A percentile compares a stretch with the other conserved stretches of the same genome.
phyloP scores from a whole-genome alignment of 92 coral and sea anemone species.

The Anthopleura xanthogrammica region DNA sequence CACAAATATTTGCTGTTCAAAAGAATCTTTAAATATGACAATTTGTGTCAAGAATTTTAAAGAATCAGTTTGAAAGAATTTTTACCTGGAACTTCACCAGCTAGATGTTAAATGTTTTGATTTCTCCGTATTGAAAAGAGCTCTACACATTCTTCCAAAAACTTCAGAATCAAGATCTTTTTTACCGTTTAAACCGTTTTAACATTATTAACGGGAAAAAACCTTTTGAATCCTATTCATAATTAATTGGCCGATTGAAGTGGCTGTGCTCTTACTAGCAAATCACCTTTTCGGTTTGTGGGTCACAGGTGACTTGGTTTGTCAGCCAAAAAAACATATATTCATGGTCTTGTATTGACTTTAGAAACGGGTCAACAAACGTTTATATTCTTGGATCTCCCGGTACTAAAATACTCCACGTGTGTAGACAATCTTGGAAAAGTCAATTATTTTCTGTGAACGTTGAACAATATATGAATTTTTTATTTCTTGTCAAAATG shows the following conservation, averaged over 20 bases:
- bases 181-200: neutral
- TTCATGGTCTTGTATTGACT: slow-evolving; percentile 19
- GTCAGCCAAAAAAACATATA: neutral
- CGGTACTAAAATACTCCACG: neutral
- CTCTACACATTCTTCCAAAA: neutral
- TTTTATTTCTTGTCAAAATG: neutral
- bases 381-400: neutral
- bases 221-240: neutral
- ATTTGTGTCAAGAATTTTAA: neutral
- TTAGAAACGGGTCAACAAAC: slow-evolving; percentile 7
- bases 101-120: neutral
- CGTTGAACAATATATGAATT: neutral
- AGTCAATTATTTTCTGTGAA: neutral
- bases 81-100: neutral
- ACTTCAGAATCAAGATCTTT: neutral
- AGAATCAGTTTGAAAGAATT: neutral
- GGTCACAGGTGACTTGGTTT: slow-evolving; percentile 9
- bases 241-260: neutral
- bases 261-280: neutral
- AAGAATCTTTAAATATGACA: neutral
- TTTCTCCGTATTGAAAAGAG: neutral
- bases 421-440: neutral
- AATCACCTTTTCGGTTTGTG: neutral
- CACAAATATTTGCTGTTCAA: neutral
- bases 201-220: neutral